These are phyloP conservation scores for Delphinus delphis DNA, from an alignment of 2,113 vertebrate genomes.

Conservation along the genomic window DNA sequence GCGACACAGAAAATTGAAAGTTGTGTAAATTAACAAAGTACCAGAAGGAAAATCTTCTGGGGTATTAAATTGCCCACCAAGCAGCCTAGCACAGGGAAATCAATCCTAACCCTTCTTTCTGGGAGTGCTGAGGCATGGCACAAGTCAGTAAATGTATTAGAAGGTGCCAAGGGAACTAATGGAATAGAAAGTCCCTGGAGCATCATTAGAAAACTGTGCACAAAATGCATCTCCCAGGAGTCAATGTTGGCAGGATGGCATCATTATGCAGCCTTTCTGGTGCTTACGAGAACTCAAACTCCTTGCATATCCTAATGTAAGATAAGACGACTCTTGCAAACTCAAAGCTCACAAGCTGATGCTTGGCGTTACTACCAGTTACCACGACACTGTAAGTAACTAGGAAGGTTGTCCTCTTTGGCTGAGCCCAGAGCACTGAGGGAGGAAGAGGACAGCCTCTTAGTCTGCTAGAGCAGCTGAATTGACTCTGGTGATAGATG, in stretches of 20 bases:
- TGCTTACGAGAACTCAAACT: background rate
- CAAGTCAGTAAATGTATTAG: constrained; percentile 34
- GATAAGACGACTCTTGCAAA: background rate
- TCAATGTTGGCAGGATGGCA: background rate
- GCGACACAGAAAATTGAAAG: background rate
- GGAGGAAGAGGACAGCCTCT: background rate
- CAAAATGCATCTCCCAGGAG: constrained; percentile 15
- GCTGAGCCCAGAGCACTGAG: background rate
- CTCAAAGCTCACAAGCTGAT: background rate
- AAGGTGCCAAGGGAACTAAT: constrained; percentile 22
- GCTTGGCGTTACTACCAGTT: background rate
- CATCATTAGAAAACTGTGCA: constrained; percentile 8
- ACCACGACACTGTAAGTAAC: background rate
- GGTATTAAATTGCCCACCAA: background rate
- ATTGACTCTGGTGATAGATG: background rate
- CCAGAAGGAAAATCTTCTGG: background rate
- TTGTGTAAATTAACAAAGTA: background rate
- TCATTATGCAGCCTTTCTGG: background rate
- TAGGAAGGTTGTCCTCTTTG: constrained; percentile 4
- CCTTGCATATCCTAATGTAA: background rate
- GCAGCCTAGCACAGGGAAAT: background rate
- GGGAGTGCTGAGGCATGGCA: background rate
- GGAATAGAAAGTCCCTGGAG: background rate
- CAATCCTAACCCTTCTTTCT: background rate
- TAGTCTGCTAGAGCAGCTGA: background rate